Base-by-base conservation (phyloP, 2,888 invertebrate genomes). In the Mythimna loreyi region DNA sequence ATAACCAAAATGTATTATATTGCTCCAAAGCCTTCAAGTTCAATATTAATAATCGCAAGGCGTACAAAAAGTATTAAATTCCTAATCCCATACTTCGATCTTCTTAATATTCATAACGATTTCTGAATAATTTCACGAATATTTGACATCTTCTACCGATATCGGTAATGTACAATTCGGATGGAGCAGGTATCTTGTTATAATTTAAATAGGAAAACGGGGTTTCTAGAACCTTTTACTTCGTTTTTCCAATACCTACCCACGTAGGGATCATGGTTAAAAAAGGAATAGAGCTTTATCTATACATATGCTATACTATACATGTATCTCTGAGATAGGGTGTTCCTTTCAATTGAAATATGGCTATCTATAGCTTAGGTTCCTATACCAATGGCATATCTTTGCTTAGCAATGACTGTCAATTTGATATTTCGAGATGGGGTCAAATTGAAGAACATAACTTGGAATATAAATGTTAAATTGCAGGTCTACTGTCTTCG, bases 91-190 rank as follows among this genome's bases (percentile, higher is more conserved):
- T 43, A 50, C 33, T 36, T 23, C 33, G 19, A 50, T 36, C 68
- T 47, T 33, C 40, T 73, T 61, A 57, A 57, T 67, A 75, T 73
- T 67, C 75, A 67, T 61, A 47, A 61, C 50, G 50, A 61, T 13
- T 67, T 57, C 57, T 67, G 67, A 23, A 74, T 67, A 52, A 74
- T 74, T 72, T 67, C 30, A 61, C 47, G 52, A 61, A 73, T 73
- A 52, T 43, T 49, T 61, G 57, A 58, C 61, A 58, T 75, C 57
- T 36, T 21, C 21, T 61, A 28, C 45, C n/a, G 47, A 56, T 75
- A 67, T 66, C 40, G 55, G 59, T 7, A 49, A 28, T 33, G 21
- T 55, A 64, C 53, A 45, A 67, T 56, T 63, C 23, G 13, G 40
- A 52, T 33, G 28, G n/a, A 7, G 36, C 19, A 40, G 45, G 28